phyloP scores from a whole-genome alignment of 1,140 invertebrate species.

The Condylostylus longicornis region DNA sequence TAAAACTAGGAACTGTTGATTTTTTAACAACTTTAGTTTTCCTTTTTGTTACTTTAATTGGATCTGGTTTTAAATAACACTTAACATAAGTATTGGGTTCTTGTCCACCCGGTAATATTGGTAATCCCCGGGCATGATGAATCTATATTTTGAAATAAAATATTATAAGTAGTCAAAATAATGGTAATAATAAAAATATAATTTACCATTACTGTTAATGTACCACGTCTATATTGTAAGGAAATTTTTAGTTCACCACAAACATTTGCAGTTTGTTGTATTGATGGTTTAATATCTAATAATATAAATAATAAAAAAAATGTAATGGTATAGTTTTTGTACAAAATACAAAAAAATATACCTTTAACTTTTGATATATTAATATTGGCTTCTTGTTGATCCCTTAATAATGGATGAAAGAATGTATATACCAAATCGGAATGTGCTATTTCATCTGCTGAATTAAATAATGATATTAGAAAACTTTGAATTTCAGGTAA shows the following conservation, averaged over 20 bases:
- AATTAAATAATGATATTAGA: slow-evolving; percentile 66
- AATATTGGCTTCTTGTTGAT: slow-evolving; percentile 63
- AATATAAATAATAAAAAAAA: slow-evolving; percentile 2
- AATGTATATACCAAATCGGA: slow-evolving; percentile 95
- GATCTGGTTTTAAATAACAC: slow-evolving; percentile 78
- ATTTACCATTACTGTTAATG: slow-evolving; percentile 64
- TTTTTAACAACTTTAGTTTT: slow-evolving; percentile 88
- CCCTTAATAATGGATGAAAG: slow-evolving; percentile 86
- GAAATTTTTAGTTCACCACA: slow-evolving; percentile 64
- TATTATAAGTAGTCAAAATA: not conserved
- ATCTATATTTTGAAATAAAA: slow-evolving; percentile 14
- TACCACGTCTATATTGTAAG: slow-evolving; percentile 60
- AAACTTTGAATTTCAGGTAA: slow-evolving; percentile 76
- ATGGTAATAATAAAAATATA: not conserved
- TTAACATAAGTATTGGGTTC: slow-evolving; percentile 84
- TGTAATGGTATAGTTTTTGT: not conserved
- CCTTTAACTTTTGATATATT: slow-evolving; percentile 35
- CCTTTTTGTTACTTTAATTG: slow-evolving; percentile 76
- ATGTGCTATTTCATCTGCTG: slow-evolving; percentile 86
- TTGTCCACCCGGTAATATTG: slow-evolving; percentile 49
- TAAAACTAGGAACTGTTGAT: slow-evolving; percentile 89
- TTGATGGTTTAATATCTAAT: slow-evolving; percentile 23
- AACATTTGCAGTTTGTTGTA: slow-evolving; percentile 22
- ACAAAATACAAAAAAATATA: slow-evolving; percentile 9
- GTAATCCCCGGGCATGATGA: slow-evolving; percentile 68